phyloP scores from a whole-genome alignment of 2,888 invertebrate genomes.

The Agonopterix arenella region DNA sequence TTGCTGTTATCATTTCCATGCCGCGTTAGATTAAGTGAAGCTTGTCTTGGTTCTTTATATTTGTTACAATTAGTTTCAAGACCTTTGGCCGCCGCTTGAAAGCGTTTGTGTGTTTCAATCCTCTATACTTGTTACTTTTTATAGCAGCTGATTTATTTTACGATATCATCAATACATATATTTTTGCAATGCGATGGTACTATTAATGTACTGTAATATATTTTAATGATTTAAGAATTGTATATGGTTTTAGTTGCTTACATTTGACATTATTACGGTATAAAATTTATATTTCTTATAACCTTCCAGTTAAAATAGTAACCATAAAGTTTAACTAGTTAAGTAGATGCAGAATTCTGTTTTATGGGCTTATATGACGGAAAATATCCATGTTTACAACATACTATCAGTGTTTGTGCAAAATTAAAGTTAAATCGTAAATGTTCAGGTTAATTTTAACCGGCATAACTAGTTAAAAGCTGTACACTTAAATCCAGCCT shows the following conservation, averaged over 20 bases:
- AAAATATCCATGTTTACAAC: constrained; percentile 8
- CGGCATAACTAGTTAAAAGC: neutral
- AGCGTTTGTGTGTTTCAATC: neutral
- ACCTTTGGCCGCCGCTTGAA: neutral
- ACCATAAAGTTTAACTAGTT: constrained; percentile 17
- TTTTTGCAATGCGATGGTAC: constrained; percentile 31
- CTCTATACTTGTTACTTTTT: too few species aligned
- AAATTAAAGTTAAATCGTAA: neutral
- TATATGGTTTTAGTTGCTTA: constrained; percentile 12
- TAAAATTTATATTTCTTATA: constrained; percentile 23
- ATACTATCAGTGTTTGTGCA: neutral
- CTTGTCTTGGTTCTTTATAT: neutral
- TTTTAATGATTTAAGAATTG: constrained; percentile 11
- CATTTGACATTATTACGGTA: constrained; percentile 15
- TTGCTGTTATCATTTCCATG: too few species aligned
- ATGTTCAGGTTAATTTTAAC: constrained; percentile 1
- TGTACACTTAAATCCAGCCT: too few species aligned
- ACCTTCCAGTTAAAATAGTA: constrained; percentile 30
- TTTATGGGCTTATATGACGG: constrained; percentile 7
- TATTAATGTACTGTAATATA: constrained; percentile 1
- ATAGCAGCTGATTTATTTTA: neutral
- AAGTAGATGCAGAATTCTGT: constrained; percentile 4
- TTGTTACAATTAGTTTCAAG: neutral
- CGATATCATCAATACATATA: constrained; percentile 14
- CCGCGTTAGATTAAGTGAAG: too few species aligned